Evolutionary conservation across 1,140 invertebrate genomes (phyloP).

Genomic region (Augochlora pura): DNA sequence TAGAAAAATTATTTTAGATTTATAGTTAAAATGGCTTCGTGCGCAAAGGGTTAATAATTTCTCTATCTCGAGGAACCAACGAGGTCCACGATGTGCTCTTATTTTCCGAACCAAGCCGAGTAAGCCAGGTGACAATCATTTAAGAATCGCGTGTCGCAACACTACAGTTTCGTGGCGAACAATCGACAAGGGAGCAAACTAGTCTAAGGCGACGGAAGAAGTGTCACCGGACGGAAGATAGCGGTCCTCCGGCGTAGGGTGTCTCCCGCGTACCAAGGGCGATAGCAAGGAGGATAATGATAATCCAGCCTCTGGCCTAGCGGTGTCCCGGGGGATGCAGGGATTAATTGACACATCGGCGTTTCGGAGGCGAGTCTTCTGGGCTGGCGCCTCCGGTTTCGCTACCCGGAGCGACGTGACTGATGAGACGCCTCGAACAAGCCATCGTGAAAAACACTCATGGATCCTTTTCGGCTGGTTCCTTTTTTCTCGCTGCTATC

Average conservation of each 20-base stretch:
- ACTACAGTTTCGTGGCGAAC: not conserved
- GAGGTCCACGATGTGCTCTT: too few species aligned
- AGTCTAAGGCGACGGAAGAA: constrained; percentile 12
- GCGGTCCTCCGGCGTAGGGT: constrained; percentile 33
- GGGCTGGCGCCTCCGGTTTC: constrained; percentile 55
- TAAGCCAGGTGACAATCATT: too few species aligned
- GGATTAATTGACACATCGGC: constrained; percentile 74
- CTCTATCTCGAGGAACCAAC: too few species aligned
- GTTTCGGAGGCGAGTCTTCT: constrained; percentile 59
- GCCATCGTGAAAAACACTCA: constrained; percentile 66
- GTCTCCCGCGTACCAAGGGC: constrained; percentile 13
- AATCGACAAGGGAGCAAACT: constrained; percentile 39
- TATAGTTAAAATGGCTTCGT: too few species aligned
- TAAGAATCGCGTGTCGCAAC: too few species aligned
- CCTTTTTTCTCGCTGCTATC: constrained; percentile 53
- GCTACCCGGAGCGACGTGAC: constrained; percentile 65
- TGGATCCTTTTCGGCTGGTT: constrained; percentile 57
- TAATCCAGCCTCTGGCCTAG: constrained; percentile 64
- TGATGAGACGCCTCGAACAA: constrained; percentile 71
- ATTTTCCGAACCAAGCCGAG: too few species aligned
- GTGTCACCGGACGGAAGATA: constrained; percentile 31
- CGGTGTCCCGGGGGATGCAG: constrained; percentile 66
- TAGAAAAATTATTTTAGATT: too few species aligned
- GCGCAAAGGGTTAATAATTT: too few species aligned
- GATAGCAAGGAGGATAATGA: constrained; percentile 56